Evolutionary conservation across 2,888 invertebrate species (phyloP).

Genomic region (Drosophila diplacantha): DNA sequence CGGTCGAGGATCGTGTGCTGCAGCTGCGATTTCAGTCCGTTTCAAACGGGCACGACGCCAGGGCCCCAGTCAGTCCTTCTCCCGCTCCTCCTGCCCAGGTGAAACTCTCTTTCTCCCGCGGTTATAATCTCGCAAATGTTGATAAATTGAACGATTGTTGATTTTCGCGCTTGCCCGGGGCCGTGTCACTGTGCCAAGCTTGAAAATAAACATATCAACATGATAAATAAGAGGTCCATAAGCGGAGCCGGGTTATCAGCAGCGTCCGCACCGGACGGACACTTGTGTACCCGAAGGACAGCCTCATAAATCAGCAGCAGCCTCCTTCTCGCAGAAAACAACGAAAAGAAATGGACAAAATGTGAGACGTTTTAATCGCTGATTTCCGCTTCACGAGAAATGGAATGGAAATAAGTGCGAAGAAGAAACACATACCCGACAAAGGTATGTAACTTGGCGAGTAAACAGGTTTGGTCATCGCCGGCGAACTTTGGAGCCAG

Average conservation of each 20-base stretch:
- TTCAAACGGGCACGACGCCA: constrained; percentile 36
- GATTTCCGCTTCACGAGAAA: constrained; percentile 69
- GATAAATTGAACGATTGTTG: constrained; percentile 65
- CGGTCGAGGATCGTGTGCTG: constrained; percentile 58
- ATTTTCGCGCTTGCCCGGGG: constrained; percentile 41
- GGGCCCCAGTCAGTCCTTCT: constrained; percentile 1
- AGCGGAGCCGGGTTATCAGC: constrained; percentile 51
- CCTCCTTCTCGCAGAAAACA: constrained; percentile 4
- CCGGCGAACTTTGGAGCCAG: constrained; percentile 21
- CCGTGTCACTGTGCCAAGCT: constrained; percentile 47
- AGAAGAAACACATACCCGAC: constrained; percentile 2
- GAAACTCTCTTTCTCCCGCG: constrained; percentile 40
- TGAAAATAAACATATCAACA: constrained; percentile 64
- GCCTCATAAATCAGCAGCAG: constrained; percentile 61
- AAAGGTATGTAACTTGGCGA: neutral
- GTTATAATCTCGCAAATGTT: constrained; percentile 52
- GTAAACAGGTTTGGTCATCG: constrained; percentile 24
- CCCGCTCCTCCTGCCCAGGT: neutral
- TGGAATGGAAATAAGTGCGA: constrained; percentile 40
- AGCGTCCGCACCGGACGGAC: constrained; percentile 44
- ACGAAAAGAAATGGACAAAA: constrained; percentile 29
- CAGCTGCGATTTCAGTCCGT: constrained; percentile 49
- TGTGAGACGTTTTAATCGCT: constrained; percentile 57
- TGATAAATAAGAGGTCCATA: constrained; percentile 66
- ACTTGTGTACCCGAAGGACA: constrained; percentile 62